A percentile compares a stretch with the other conserved stretches of the same genome.
phyloP scores from a whole-genome alignment of 1,140 invertebrate genomes.

The Cyclargus thomasi region DNA sequence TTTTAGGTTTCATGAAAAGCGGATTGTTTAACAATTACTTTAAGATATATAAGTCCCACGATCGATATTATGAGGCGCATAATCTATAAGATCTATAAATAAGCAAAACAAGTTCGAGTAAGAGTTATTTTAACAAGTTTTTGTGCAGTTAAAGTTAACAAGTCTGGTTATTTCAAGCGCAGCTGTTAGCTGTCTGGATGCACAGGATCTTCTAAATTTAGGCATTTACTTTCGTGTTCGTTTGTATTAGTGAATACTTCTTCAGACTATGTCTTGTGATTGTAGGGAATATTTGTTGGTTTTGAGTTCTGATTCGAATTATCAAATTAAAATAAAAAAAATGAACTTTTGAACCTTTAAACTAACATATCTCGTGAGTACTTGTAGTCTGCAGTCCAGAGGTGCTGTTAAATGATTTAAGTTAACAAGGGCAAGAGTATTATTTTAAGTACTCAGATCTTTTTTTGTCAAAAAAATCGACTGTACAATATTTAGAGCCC shows the following conservation, averaged over 20 bases:
- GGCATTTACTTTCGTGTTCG: neutral
- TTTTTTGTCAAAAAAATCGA: no score
- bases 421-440: neutral
- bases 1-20: no score
- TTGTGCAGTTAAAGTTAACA: neutral
- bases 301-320: no score
- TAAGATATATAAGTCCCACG: neutral
- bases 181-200: neutral
- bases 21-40: neutral
- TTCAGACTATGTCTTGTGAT: neutral
- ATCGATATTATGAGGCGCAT: neutral
- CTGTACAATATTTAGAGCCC: no score
- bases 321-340: no score
- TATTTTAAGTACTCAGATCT: no score
- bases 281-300: no score
- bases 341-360: no score
- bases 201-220: slow-evolving; percentile 12
- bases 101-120: neutral
- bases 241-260: neutral
- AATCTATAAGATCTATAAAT: neutral
- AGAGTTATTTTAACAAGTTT: neutral
- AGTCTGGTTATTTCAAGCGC: neutral
- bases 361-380: neutral
- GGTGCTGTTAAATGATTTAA: no score
- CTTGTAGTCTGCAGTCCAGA: no score